Conservation (phyloP, 1,140 invertebrate genomes). For the Ceratina australensis region DNA sequence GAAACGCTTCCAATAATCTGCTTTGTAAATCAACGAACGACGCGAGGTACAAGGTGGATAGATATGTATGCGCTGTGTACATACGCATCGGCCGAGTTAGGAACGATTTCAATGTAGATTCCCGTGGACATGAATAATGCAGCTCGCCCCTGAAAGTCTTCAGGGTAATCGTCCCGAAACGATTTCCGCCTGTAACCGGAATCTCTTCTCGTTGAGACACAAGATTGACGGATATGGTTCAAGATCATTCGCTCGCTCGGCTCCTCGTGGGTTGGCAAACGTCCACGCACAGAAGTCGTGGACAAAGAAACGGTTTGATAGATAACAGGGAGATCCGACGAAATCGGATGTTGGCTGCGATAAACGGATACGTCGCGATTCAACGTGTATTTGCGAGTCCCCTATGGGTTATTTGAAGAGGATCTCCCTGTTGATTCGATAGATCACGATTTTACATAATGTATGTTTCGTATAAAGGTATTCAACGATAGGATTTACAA, state of each 20-base stretch:
- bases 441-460: neutral
- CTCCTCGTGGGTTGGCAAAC: neutral
- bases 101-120: conserved; percentile 24
- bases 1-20: conserved; percentile 27
- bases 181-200: conserved; percentile 37
- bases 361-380: conserved; percentile 18
- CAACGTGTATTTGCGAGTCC: neutral
- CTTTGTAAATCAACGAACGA: conserved; percentile 34
- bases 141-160: conserved; percentile 28
- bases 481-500: neutral
- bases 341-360: neutral
- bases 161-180: conserved; percentile 42
- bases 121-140: conserved; percentile 44
- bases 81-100: neutral
- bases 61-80: too few species aligned
- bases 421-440: neutral
- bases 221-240: conserved; percentile 26
- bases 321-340: neutral
- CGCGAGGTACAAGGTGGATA: neutral
- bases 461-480: neutral
- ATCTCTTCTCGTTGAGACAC: conserved; percentile 23
- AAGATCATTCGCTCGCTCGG: neutral
- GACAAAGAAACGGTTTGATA: conserved; percentile 6
- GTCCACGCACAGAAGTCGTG: neutral
- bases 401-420: neutral